These are phyloP conservation scores for Equus przewalskii DNA, from an alignment of 2,113 vertebrate species.

Conservation along the genomic window DNA sequence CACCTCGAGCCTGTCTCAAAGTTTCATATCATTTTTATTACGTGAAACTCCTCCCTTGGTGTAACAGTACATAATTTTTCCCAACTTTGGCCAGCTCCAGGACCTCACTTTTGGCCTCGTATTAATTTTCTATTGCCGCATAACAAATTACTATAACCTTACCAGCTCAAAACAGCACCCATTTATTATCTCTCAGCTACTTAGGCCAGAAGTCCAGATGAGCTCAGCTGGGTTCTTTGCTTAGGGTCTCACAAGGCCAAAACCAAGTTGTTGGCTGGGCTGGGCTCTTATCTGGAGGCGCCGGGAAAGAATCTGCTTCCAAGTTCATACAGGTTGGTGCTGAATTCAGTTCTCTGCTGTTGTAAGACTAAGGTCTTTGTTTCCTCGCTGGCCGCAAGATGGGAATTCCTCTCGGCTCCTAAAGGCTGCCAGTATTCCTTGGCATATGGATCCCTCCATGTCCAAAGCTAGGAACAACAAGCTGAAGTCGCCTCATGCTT, in stretches of 20 bases:
- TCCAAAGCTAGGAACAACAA: neutral
- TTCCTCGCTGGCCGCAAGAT: neutral
- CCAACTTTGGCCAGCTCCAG: neutral
- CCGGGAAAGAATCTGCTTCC: neutral
- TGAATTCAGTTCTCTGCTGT: neutral
- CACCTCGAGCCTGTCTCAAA: neutral
- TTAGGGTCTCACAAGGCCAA: neutral
- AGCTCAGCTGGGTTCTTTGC: neutral
- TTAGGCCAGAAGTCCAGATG: neutral
- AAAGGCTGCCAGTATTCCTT: neutral
- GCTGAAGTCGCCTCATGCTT: neutral
- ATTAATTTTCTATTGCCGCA: neutral
- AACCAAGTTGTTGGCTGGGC: neutral
- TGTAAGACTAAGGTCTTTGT: neutral
- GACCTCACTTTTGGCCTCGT: neutral
- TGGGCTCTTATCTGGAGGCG: neutral
- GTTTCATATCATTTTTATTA: neutral
- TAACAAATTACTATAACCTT: neutral
- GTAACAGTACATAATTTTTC: neutral
- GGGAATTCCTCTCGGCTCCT: neutral
- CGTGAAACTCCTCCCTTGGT: neutral
- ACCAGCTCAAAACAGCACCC: neutral
- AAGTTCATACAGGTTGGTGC: neutral
- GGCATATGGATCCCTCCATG: neutral
- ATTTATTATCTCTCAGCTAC: neutral